A percentile compares a stretch with the other conserved stretches of the same genome.
These are phyloP conservation scores for Ernsta delagoae DNA, from an alignment of 2,888 invertebrate genomes.

Conservation along the genomic window DNA sequence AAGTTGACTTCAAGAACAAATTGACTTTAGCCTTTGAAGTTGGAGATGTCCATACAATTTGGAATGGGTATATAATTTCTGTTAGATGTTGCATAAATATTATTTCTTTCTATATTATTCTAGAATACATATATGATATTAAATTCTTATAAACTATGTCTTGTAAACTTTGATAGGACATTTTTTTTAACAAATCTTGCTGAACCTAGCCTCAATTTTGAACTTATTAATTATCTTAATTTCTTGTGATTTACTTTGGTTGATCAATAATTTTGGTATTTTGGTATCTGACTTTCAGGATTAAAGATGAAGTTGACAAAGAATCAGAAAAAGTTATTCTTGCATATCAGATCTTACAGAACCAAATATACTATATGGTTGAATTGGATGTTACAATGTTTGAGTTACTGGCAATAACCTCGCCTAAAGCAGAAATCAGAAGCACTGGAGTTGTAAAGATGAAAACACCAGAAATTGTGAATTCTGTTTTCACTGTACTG, in stretches of 20 bases:
- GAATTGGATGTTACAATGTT: slow-evolving; percentile 65
- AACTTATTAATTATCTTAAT: too few species aligned
- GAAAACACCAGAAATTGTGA: slow-evolving; percentile 73
- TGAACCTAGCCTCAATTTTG: too few species aligned
- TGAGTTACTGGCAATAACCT: slow-evolving; percentile 63
- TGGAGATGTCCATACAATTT: slow-evolving; percentile 67
- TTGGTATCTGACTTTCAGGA: slow-evolving; percentile 51
- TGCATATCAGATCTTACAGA: slow-evolving; percentile 68
- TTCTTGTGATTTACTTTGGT: too few species aligned
- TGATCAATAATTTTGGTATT: too few species aligned
- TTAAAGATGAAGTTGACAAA: slow-evolving; percentile 57
- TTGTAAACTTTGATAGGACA: too few species aligned
- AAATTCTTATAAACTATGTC: too few species aligned
- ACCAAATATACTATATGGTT: slow-evolving; percentile 65
- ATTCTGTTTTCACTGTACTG: slow-evolving; percentile 67
- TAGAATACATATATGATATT: too few species aligned
- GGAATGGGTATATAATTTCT: slow-evolving; percentile 61
- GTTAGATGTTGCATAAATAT: too few species aligned
- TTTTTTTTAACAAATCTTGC: too few species aligned
- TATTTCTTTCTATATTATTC: too few species aligned
- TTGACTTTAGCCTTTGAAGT: slow-evolving; percentile 65
- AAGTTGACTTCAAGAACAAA: slow-evolving; percentile 64
- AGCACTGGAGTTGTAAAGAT: slow-evolving; percentile 68
- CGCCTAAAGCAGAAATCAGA: slow-evolving; percentile 70
- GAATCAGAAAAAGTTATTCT: slow-evolving; percentile 56